Evolutionary conservation across 1,140 invertebrate species (phyloP).

Genomic region (Paraescarpia echinospica): DNA sequence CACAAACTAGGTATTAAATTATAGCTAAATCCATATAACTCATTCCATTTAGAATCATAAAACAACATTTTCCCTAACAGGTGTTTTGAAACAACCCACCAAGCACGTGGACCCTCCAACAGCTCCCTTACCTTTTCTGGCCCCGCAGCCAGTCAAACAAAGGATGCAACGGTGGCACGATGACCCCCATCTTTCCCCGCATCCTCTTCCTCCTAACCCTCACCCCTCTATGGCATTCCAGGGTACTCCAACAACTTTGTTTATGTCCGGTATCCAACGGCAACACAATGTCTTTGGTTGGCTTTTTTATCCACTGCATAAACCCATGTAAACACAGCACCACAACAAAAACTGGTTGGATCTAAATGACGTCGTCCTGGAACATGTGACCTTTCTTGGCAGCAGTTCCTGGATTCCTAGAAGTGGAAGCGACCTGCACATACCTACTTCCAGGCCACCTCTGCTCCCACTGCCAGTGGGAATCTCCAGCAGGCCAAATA

Average conservation of each 20-base stretch:
- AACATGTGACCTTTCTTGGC: not conserved
- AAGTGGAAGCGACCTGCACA: not conserved
- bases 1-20: too few species aligned
- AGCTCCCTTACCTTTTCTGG: not conserved
- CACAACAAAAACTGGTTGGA: not conserved
- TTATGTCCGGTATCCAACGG: not conserved
- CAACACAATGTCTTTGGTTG: not conserved
- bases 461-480: not conserved
- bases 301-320: not conserved
- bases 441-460: not conserved
- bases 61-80: not conserved
- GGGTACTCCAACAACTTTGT: not conserved
- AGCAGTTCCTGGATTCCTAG: not conserved
- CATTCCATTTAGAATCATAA: not conserved
- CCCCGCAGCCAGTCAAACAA: constrained; percentile 1
- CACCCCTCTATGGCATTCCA: not conserved
- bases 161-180: not conserved
- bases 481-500: not conserved
- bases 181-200: not conserved
- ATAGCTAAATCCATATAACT: too few species aligned
- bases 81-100: not conserved
- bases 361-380: not conserved
- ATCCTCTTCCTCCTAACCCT: not conserved
- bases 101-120: not conserved
- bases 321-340: not conserved